Conservation (phyloP, 1,140 invertebrate species). For the Aphaenogaster ashmeadi region DNA sequence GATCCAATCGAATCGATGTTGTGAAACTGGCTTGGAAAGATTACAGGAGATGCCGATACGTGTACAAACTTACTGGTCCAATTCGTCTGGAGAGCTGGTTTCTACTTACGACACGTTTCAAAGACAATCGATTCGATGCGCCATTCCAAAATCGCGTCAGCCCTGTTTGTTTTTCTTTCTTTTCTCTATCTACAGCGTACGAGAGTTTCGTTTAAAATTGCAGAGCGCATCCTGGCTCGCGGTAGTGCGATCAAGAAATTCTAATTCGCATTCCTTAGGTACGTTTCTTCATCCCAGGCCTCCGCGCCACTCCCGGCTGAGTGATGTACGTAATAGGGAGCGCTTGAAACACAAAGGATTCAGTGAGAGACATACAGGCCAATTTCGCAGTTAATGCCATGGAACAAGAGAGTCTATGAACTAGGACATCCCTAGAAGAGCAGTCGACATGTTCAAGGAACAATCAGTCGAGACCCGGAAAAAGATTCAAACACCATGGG, state of each 20-base stretch:
- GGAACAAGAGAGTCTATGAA: constrained; percentile 81
- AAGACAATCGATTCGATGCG: constrained; percentile 74
- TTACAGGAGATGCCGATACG: constrained; percentile 60
- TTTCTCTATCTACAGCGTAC: constrained; percentile 74
- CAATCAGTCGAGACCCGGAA: constrained; percentile 76
- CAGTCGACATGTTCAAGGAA: constrained; percentile 80
- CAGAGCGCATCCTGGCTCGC: constrained; percentile 76
- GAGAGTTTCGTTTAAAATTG: constrained; percentile 76
- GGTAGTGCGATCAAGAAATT: constrained; percentile 76
- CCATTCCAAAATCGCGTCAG: constrained; percentile 75
- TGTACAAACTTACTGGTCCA: constrained; percentile 74
- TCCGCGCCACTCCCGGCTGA: constrained; percentile 77
- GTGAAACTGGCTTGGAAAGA: constrained; percentile 65
- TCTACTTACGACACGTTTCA: constrained; percentile 77
- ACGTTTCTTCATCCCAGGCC: constrained; percentile 78
- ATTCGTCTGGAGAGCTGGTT: constrained; percentile 76
- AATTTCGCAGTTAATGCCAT: constrained; percentile 81
- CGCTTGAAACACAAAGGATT: constrained; percentile 77
- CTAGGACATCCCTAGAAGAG: constrained; percentile 79
- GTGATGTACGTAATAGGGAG: constrained; percentile 78
- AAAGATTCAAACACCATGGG: constrained; percentile 45
- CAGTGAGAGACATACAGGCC: constrained; percentile 77
- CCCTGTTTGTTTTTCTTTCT: constrained; percentile 64
- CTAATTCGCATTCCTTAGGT: constrained; percentile 78
- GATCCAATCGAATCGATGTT: constrained; percentile 8